Base-by-base conservation (phyloP, 2,888 invertebrate species). In the Pristionchus japonicus region DNA sequence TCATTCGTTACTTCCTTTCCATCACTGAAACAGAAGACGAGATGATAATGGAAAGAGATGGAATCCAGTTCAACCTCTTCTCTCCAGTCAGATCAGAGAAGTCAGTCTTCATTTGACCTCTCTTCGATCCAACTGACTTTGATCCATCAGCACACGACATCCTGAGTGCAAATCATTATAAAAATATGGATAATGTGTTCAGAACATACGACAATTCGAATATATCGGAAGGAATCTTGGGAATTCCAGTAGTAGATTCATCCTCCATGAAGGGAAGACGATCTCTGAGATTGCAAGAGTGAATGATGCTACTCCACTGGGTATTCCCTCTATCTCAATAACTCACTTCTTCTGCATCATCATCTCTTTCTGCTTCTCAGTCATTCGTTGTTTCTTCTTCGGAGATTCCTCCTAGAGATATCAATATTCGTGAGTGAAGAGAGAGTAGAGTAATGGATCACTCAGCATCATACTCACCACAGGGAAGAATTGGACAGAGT, bases 321-420 rank as follows among this genome's bases (percentile, higher is more conserved):
- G 9, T 7, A 2, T 1, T 31, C 64, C 27, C 64, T 34, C 31
- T 67, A 31, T 23, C 34, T n/a, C 7, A 17, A 61, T 27, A 7
- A 74, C 74, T 74, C 37, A 74, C 74, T 74, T 74, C 61, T 61
- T 57, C 40, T 84, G n/a, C 34, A 40, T 40, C 84, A 84, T 57
- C 84, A 61, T 84, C n/a, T 84, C 84, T 61, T 84, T 84, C 37
- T 84, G 84, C 40, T 61, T 57, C 57, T 84, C 84, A 61, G 84
- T 84, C 84, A 84, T 84, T 57, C 61, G 37, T 37, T 61, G 57
- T 37, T 61, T 84, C 61, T 61, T 57, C 57, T 57, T 57, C 34
- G 84, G 61, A 61, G 37, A 37, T 3, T 84, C 84, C 23, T 47
- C 40, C 52, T n/a, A n/a, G n/a, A n/a, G n/a, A n/a, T n/a, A n/a